Evolutionary conservation across 2,113 vertebrate genomes (phyloP).

Genomic region (Seriola rivoliana): DNA sequence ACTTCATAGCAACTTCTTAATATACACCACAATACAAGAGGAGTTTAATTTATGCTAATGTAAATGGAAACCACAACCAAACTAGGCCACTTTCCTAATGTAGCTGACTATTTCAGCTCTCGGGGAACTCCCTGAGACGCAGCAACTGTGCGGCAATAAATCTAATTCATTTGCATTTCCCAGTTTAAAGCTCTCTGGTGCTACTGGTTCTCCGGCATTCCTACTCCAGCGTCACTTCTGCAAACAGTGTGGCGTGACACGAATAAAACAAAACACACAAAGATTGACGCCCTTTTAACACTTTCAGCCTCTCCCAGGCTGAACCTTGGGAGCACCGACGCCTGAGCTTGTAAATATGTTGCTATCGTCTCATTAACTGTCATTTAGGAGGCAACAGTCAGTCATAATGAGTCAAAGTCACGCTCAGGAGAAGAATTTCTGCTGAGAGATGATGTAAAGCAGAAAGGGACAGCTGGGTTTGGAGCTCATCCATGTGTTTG

Average conservation of each 20-base stretch:
- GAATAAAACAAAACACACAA: constrained; percentile 6
- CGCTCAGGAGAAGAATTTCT: background rate
- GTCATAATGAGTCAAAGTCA: background rate
- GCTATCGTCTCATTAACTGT: background rate
- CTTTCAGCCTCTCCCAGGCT: constrained; percentile 4
- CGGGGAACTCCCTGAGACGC: background rate
- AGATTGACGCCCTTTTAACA: background rate
- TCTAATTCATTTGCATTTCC: background rate
- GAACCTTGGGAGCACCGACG: background rate
- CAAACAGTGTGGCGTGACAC: constrained; percentile 10
- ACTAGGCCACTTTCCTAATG: background rate
- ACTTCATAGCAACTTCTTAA: background rate
- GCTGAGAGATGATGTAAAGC: background rate
- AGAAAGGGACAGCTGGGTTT: background rate
- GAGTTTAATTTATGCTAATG: constrained; percentile 11
- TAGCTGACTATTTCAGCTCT: too few species aligned
- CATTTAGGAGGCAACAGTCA: background rate
- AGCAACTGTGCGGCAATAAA: background rate
- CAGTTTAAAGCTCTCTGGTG: background rate
- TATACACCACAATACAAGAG: background rate
- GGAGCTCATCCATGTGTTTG: background rate
- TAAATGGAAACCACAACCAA: constrained; percentile 11
- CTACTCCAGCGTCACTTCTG: background rate
- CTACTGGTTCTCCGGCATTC: constrained; percentile 65
- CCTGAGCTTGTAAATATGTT: background rate